These are phyloP conservation scores for Darwinula stevensoni DNA, from an alignment of 2,888 invertebrate genomes.

Conservation along the genomic window DNA sequence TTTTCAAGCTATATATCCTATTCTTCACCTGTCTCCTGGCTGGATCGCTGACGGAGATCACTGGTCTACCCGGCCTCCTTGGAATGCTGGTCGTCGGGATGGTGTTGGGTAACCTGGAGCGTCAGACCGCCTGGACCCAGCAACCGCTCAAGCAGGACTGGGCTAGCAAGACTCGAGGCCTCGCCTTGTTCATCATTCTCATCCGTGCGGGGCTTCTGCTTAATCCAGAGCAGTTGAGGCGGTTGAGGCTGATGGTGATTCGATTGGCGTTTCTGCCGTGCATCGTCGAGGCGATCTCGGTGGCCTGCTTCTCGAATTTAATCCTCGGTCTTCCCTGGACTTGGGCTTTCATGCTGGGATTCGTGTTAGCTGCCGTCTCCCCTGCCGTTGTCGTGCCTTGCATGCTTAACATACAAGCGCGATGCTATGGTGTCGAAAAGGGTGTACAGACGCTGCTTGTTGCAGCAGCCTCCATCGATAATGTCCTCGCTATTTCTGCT, in stretches of 20 bases:
- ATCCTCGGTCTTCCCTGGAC: constrained; percentile 53
- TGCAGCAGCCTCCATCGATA: constrained; percentile 78
- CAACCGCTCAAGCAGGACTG: background rate
- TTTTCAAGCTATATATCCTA: background rate
- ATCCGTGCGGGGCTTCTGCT: constrained; percentile 75
- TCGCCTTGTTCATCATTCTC: constrained; percentile 68
- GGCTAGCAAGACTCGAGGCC: constrained; percentile 14
- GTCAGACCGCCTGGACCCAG: background rate
- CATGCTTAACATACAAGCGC: constrained; percentile 47
- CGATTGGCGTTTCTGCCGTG: constrained; percentile 66
- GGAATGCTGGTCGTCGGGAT: constrained; percentile 64
- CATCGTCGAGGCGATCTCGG: constrained; percentile 38
- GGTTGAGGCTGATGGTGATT: constrained; percentile 35
- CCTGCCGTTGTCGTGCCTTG: constrained; percentile 94
- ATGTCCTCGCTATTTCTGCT: constrained; percentile 74
- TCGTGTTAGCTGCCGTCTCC: constrained; percentile 67
- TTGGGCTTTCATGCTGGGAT: constrained; percentile 49
- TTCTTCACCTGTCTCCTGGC: constrained; percentile 17
- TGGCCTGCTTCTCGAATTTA: constrained; percentile 35
- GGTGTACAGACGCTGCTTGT: constrained; percentile 86
- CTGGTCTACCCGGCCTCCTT: constrained; percentile 50
- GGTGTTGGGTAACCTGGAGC: constrained; percentile 33
- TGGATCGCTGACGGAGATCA: constrained; percentile 45
- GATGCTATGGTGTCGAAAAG: constrained; percentile 71
- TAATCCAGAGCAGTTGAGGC: constrained; percentile 55